Evolutionary conservation across 2,113 vertebrate genomes (phyloP).

Genomic region (Sylvietta virens): DNA sequence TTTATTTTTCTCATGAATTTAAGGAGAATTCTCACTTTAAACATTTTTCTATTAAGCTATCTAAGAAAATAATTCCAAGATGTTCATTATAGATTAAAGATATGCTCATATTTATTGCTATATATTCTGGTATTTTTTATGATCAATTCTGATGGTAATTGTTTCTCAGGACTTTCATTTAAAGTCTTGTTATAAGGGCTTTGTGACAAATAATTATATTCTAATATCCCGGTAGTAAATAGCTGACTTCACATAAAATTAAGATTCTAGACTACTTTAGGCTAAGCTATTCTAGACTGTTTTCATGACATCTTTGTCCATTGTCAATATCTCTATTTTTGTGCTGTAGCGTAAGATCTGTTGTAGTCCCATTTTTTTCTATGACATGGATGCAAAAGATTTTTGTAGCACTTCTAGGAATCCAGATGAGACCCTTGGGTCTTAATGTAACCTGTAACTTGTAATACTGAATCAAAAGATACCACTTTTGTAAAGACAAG

Average conservation of each 20-base stretch:
- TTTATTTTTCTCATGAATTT: neutral
- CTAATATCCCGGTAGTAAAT: neutral
- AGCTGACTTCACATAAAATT: neutral
- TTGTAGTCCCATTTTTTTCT: neutral
- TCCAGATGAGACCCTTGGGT: neutral
- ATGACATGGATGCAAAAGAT: neutral
- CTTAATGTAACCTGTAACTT: neutral
- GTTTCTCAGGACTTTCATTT: neutral
- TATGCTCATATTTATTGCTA: neutral
- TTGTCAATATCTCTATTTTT: neutral
- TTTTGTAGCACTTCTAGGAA: neutral
- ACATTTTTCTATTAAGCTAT: neutral
- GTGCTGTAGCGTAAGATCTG: fast-evolving
- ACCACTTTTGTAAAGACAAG: neutral
- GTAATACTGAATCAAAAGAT: neutral
- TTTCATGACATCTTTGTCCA: neutral
- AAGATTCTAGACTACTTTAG: neutral
- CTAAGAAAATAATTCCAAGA: neutral
- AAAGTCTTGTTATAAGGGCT: neutral
- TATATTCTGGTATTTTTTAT: neutral
- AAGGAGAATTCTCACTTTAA: neutral
- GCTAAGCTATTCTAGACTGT: neutral
- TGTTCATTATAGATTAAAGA: neutral
- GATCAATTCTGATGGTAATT: neutral
- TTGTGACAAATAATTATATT: neutral